These are phyloP conservation scores for Sepiola atlantica DNA, from an alignment of 2,888 invertebrate genomes.

Conservation along the genomic window DNA sequence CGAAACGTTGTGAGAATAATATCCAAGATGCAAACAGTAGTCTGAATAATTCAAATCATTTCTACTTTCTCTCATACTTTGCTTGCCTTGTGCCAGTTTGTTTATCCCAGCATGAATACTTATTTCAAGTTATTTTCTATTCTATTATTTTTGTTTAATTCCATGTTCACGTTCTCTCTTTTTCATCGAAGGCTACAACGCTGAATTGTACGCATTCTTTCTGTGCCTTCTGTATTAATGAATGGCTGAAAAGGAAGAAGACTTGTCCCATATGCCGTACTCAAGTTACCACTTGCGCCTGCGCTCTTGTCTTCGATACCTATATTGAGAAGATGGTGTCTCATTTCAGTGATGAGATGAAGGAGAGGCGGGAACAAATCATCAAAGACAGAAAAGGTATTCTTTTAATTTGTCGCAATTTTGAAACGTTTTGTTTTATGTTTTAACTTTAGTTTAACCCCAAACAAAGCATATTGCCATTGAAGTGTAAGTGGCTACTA, in stretches of 20 bases:
- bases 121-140: neutral
- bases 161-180: neutral
- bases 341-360: constrained; percentile 80
- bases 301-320: constrained; percentile 80
- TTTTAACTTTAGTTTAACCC: no score
- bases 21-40: no score
- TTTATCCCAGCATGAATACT: neutral
- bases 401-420: neutral
- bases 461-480: no score
- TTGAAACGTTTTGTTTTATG: neutral
- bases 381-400: constrained; percentile 76
- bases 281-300: constrained; percentile 62
- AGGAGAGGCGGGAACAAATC: constrained; percentile 78
- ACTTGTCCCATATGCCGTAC: constrained; percentile 84
- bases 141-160: neutral
- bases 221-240: constrained; percentile 82
- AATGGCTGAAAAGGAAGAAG: constrained; percentile 82
- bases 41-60: neutral
- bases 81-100: neutral
- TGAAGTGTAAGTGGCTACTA: no score
- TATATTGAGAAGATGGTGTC: constrained; percentile 84
- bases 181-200: constrained; percentile 78
- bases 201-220: constrained; percentile 85
- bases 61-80: neutral
- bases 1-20: no score